Conservation (phyloP, 2,113 vertebrate genomes). For the Tetrax tetrax region DNA sequence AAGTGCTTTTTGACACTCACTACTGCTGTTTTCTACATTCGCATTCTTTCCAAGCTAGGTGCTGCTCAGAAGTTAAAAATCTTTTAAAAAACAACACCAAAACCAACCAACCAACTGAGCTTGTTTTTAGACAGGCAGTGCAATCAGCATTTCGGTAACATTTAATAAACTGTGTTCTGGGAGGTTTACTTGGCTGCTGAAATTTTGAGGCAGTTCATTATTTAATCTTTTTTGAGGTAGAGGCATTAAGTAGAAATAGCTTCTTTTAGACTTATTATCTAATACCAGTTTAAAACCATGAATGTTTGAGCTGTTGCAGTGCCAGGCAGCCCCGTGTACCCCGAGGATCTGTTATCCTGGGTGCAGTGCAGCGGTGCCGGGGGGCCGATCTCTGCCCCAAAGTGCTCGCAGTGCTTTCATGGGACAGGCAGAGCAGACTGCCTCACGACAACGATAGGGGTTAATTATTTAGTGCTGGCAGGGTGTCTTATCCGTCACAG, state of each 20-base stretch:
- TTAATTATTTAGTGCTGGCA: not conserved
- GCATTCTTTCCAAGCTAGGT: not conserved
- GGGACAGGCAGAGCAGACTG: not conserved
- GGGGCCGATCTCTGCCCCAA: not conserved
- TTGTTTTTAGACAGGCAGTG: not conserved
- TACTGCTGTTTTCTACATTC: not conserved
- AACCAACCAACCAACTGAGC: not conserved
- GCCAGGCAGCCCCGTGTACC: not conserved
- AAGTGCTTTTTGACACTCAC: not conserved
- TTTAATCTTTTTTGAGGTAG: not conserved
- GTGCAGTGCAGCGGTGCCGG: not conserved
- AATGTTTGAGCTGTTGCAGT: not conserved
- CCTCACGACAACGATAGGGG: rapidly evolving
- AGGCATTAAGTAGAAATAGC: not conserved
- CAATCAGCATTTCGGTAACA: not conserved
- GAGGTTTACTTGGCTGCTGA: not conserved
- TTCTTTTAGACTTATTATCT: not conserved
- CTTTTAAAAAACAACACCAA: not conserved
- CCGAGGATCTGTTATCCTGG: rapidly evolving
- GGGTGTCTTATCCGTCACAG: not conserved
- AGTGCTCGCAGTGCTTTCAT: rapidly evolving
- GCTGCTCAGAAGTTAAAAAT: not conserved
- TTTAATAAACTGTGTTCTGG: not conserved
- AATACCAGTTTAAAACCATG: rapidly evolving
- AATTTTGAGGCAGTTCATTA: not conserved